Base-by-base conservation (phyloP, 2,888 invertebrate species). In the Protonemura montana region DNA sequence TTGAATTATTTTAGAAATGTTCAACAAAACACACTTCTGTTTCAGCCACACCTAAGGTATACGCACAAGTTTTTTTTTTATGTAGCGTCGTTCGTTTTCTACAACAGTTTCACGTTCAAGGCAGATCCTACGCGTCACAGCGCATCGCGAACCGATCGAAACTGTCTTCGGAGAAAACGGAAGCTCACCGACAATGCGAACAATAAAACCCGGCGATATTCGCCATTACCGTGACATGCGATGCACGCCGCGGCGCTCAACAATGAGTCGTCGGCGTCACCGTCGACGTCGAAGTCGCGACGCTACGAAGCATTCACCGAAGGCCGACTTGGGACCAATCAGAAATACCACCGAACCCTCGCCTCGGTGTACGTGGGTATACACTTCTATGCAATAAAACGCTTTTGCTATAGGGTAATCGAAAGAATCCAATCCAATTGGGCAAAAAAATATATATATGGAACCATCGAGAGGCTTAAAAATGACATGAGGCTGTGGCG, bases 361-460 rank as follows among this genome's bases (percentile, higher is more conserved):
- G 35, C 3, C 59, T 59, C 59, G 21, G 21, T 59, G 21, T 59
- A 59, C 59, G 59, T 59, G 59, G 59, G n/a, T n/a, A 59, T 59
- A 59, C 59, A 59, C 59, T 59, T 3, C 59, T 59, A 59, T 59
- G 59, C 59, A 59, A 21, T 59, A 59, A 59, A 59, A 21, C 21
- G 59, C 59, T 21, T 21, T 21, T 21, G 59, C 59, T 59, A 59
- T 59, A 59, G 59, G 59, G 59, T 59, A 59, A 59, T 59, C 13
- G 59, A 59, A 59, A 59, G 59, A 59, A 21, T 59, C 59, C 59
- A 59, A 59, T 59, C 59, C 78, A 27, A 78, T 78, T 77, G 16
- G 59, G 13, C 7, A 59, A 59, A 59, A 16, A 59, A 16, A 59
- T 2, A 27, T 78, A 27, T 78, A 78, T 27, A 28, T 10, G 26